phyloP scores from a whole-genome alignment of 2,797 vertebrate species.

The Ambastaia sidthimunki region DNA sequence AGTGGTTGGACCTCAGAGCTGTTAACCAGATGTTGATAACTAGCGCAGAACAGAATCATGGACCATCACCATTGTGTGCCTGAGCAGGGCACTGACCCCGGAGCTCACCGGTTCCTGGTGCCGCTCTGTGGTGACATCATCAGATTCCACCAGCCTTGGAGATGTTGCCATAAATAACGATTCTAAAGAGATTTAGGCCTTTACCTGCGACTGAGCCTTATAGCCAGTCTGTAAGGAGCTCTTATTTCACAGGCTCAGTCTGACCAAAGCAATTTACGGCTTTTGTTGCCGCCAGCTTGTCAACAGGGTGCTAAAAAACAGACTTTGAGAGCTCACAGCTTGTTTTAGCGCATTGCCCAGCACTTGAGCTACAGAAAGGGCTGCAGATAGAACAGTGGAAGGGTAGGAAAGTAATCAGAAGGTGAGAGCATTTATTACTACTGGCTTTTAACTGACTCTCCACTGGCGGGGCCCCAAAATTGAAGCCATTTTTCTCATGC shows the following conservation, averaged over 20 bases:
- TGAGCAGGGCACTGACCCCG: neutral
- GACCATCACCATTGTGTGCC: neutral
- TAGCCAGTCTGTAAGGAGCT: slow-evolving; percentile 22
- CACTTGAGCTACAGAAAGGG: slow-evolving; percentile 50
- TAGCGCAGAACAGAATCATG: neutral
- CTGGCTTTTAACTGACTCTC: slow-evolving; percentile 73
- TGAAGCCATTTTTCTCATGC: slow-evolving; percentile 60
- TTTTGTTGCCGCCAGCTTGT: slow-evolving; percentile 62
- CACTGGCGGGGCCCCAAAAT: slow-evolving; percentile 65
- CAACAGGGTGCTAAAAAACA: slow-evolving; percentile 68
- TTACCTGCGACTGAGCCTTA: slow-evolving; percentile 40
- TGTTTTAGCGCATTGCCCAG: slow-evolving; percentile 64
- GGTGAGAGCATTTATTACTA: slow-evolving; percentile 73
- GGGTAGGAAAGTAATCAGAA: slow-evolving; percentile 62
- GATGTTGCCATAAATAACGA: slow-evolving; percentile 23
- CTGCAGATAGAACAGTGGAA: slow-evolving; percentile 39
- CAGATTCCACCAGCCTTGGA: neutral
- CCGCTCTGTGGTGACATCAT: neutral
- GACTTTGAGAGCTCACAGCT: slow-evolving; percentile 62
- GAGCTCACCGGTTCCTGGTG: neutral
- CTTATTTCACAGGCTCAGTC: slow-evolving; percentile 31
- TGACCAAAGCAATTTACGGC: slow-evolving; percentile 66
- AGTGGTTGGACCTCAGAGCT: neutral
- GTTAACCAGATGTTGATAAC: neutral
- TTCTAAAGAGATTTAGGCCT: neutral